phyloP scores from a whole-genome alignment of 2,888 invertebrate genomes.

The Eupithecia pulchellata region DNA sequence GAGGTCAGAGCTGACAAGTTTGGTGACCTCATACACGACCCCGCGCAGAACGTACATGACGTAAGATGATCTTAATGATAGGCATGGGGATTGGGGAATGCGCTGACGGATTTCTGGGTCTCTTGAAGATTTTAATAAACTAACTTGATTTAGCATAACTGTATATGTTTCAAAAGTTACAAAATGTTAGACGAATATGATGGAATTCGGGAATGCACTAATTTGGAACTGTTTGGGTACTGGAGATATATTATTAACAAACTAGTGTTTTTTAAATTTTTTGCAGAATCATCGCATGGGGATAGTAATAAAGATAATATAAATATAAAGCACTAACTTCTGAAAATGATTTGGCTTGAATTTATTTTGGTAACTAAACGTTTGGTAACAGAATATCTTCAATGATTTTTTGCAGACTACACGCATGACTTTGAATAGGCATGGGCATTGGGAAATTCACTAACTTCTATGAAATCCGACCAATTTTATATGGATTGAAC shows the following conservation, averaged over 20 bases:
- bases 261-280: neutral
- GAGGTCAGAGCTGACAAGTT: conserved; percentile 88
- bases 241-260: neutral
- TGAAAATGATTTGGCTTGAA: neutral
- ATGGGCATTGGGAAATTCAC: neutral
- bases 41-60: conserved; percentile 82
- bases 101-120: neutral
- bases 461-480: neutral
- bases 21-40: conserved; percentile 81
- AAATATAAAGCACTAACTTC: neutral
- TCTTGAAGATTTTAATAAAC: too few relatives aligned
- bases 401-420: neutral
- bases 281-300: neutral
- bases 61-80: conserved; percentile 74
- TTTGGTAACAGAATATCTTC: neutral
- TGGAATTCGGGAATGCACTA: neutral
- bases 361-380: neutral
- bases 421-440: neutral
- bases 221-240: neutral
- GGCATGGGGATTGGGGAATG: conserved; percentile 12
- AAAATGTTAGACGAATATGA: too few relatives aligned
- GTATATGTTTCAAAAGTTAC: too few relatives aligned
- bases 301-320: too few relatives aligned
- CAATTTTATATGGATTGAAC: neutral
- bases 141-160: too few relatives aligned